Conservation (phyloP, 2,797 vertebrate species). For the Picus viridis region DNA sequence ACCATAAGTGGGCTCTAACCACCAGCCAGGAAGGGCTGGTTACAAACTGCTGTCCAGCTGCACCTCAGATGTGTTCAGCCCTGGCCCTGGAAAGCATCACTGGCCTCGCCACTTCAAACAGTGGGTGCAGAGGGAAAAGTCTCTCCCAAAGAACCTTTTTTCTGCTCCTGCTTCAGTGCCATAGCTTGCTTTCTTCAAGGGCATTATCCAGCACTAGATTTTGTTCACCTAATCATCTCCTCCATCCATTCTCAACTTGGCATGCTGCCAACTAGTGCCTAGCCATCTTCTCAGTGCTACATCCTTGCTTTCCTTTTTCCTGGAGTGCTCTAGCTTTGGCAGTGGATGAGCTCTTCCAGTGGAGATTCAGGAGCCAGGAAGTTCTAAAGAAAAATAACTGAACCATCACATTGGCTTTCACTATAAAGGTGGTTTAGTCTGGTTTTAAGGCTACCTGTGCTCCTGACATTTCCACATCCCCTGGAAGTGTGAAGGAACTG, state of each 20-base stretch:
- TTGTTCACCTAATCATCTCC: neutral
- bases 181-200: neutral
- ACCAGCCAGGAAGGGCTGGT: neutral
- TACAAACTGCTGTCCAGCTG: neutral
- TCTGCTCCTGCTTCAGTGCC: neutral
- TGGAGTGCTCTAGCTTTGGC: fast-evolving
- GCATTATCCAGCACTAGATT: neutral
- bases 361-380: neutral
- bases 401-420: neutral
- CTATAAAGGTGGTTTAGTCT: fast-evolving
- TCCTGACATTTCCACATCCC: neutral
- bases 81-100: neutral
- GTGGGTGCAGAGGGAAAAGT: neutral
- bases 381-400: neutral
- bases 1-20: no score
- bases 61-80: neutral
- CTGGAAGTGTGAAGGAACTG: neutral
- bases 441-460: neutral
- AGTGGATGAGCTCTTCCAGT: neutral
- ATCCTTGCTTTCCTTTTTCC: neutral
- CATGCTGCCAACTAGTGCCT: fast-evolving
- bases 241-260: fast-evolving
- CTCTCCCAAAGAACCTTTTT: neutral
- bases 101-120: fast-evolving
- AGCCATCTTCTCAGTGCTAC: neutral